Base-by-base conservation (phyloP, 2,888 invertebrate genomes). In the Heliconius hortense region DNA sequence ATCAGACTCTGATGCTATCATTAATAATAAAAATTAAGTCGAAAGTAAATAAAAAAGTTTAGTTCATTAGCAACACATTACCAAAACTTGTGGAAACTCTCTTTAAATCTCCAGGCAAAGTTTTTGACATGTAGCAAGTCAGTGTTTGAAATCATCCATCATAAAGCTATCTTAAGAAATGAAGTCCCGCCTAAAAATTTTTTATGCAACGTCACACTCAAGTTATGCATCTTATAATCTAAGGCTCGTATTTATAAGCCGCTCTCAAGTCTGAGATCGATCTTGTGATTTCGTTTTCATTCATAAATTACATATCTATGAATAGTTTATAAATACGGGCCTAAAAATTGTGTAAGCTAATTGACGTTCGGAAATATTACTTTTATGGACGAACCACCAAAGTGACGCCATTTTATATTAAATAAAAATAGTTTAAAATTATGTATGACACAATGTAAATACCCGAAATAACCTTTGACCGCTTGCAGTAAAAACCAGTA, bases 101-200 rank as follows among this genome's bases (percentile, higher is more conserved):
- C 66, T 66, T 15, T 66, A 15, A 15, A 39, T 15, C 8, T 24
- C 24, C 39, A 24, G 18, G 39, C 39, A 66, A 66, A 66, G 39
- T 66, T 66, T 66, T 39, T 66, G 66, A 66, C 66, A 66, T 4
- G 2, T 66, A 24, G 39, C 66, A 43, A 66, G 66, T 66, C 66
- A 66, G 66, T 66, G 66, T 24, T 39, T 24, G 39, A 18, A 39
- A 28, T 39, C 39, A 66, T 66, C 39, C 24, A 66, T 66, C 66
- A 66, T 66, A 39, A 66, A n/a, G 66, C 15, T 66, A 66, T 66
- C 53, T 28, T 31, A 69, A 53, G 31, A 69, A 56, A n/a, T n/a
- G 1, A 53, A 69, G 53, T n/a, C 31, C 53, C n/a, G 26, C 24
- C 2, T 26, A 8, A 53, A 69, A 53, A 28, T 15, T 18, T 64